These are phyloP conservation scores for Amphimedon queenslandica DNA, from an alignment of 37 sponge, comb jelly and placozoan species.

Conservation along the genomic window DNA sequence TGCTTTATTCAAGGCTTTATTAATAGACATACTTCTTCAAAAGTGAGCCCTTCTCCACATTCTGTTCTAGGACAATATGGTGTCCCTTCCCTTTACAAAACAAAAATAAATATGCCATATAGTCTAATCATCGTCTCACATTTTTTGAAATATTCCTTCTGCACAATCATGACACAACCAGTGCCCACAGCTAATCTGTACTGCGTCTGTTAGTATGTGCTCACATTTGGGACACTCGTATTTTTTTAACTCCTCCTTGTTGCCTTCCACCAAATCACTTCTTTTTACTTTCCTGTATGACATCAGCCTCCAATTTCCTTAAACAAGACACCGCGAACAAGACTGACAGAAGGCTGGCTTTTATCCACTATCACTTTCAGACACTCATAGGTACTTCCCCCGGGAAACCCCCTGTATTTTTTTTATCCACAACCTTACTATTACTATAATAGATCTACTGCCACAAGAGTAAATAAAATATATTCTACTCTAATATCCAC, in stretches of 20 bases:
- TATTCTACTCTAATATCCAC: no score
- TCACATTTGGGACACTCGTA: constrained; percentile 42
- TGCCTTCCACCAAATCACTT: neutral
- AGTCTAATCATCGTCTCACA: neutral
- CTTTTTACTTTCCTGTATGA: neutral
- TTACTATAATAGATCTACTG: no score
- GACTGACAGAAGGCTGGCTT: no score
- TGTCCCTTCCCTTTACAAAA: neutral
- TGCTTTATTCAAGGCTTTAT: neutral
- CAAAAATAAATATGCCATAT: no score
- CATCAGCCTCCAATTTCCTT: no score
- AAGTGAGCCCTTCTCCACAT: constrained; percentile 21
- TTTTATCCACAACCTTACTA: no score
- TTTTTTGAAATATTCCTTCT: constrained; percentile 11
- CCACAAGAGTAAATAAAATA: no score
- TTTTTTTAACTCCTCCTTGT: neutral
- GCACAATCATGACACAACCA: constrained; percentile 57
- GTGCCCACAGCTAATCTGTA: constrained; percentile 68
- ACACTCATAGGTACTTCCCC: no score
- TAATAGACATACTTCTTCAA: constrained; percentile 18
- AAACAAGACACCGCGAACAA: no score
- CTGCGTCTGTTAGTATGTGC: constrained; percentile 46
- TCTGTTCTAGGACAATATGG: constrained; percentile 15
- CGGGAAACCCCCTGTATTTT: no score
- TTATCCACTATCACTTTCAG: no score